A percentile compares a stretch with the other conserved stretches of the same genome.
phyloP scores from a whole-genome alignment of 1,140 invertebrate genomes.

The Wiebesia pumilae region DNA sequence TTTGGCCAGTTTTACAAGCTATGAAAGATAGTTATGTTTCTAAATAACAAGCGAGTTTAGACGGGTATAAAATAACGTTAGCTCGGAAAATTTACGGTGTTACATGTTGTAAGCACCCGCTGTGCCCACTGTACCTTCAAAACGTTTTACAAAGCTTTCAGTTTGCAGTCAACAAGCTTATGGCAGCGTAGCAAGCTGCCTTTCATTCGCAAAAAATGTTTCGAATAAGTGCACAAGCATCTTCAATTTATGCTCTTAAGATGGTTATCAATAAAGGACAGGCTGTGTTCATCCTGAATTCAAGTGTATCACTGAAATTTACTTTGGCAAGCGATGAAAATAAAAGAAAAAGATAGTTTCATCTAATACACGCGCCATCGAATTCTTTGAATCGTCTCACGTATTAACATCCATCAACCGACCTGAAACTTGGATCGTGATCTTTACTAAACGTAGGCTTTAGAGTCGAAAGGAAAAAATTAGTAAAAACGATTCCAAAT shows the following conservation, averaged over 20 bases:
- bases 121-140: background rate
- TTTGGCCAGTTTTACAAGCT: too few relatives aligned
- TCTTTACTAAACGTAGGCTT: background rate
- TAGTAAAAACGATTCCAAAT: background rate
- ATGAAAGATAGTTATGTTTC: too few relatives aligned
- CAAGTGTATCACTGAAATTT: too few relatives aligned
- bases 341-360: background rate
- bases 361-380: background rate
- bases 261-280: background rate
- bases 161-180: background rate
- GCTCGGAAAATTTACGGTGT: background rate
- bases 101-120: background rate
- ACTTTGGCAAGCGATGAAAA: background rate
- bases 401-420: background rate
- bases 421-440: background rate
- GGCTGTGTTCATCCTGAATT: too few relatives aligned
- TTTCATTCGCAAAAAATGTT: background rate
- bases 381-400: background rate
- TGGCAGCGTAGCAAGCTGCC: too few relatives aligned
- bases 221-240: background rate
- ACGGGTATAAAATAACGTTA: background rate
- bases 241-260: background rate
- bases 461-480: background rate
- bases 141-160: background rate
- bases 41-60: background rate